Conservation (phyloP, 2,113 vertebrate genomes). For the Australoheros scitulus region DNA sequence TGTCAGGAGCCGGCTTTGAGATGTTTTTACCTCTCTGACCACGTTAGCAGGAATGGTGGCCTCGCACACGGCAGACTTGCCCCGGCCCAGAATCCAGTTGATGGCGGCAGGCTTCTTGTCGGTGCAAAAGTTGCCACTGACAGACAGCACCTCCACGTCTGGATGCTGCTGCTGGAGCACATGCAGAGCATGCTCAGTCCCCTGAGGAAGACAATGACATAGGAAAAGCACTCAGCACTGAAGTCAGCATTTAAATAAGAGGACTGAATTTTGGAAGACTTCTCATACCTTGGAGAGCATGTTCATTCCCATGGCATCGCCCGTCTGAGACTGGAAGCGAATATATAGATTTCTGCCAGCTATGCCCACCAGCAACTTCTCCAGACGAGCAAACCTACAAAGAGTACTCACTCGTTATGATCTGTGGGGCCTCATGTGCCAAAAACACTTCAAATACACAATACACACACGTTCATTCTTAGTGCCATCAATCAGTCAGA, state of each 20-base stretch:
- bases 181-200: slow-evolving; percentile 90
- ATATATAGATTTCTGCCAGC: slow-evolving; percentile 94
- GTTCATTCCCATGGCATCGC: slow-evolving; percentile 99
- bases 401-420: not conserved
- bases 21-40: slow-evolving; percentile 85
- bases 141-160: slow-evolving; percentile 86
- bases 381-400: slow-evolving; percentile 90
- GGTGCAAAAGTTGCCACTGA: slow-evolving; percentile 97
- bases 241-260: not conserved
- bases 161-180: slow-evolving; percentile 88
- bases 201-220: slow-evolving; percentile 76
- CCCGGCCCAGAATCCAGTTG: slow-evolving; percentile 96
- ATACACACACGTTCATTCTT: not conserved
- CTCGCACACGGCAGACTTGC: slow-evolving; percentile 95
- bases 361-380: slow-evolving; percentile 85
- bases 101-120: slow-evolving; percentile 97
- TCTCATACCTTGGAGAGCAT: slow-evolving; percentile 93
- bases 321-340: slow-evolving; percentile 92
- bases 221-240: not conserved
- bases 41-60: slow-evolving; percentile 88
- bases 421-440: not conserved
- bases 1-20: not conserved
- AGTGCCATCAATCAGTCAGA: not conserved
- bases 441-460: not conserved
- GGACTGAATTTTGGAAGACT: not conserved